Conservation (phyloP, 2,888 invertebrate species). For the Macrophya annulata region DNA sequence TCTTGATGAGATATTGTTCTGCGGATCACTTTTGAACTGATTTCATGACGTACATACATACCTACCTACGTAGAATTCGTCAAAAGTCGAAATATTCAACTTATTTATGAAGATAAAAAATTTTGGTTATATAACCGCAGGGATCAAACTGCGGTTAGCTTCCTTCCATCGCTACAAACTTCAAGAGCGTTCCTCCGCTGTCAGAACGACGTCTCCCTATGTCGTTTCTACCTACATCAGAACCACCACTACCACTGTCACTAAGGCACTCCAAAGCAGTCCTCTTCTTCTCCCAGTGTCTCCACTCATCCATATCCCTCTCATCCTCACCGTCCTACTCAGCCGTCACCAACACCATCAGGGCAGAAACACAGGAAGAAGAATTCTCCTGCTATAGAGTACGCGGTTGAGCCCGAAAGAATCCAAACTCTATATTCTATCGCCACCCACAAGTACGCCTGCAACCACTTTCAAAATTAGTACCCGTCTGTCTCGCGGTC, state of each 20-base stretch:
- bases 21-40: not conserved
- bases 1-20: slow-evolving; percentile 6
- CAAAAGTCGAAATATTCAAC: not conserved
- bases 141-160: slow-evolving; percentile 28
- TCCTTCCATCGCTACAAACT: slow-evolving; percentile 32
- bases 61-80: not conserved
- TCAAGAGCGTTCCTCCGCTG: slow-evolving; percentile 41
- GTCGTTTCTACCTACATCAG: slow-evolving; percentile 17
- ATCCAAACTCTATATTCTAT: slow-evolving; percentile 65
- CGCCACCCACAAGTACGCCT: slow-evolving; percentile 55
- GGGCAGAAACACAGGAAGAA: not conserved
- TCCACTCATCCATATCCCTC: slow-evolving; percentile 66
- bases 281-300: slow-evolving; percentile 63
- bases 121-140: not conserved
- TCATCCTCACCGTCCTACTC: slow-evolving; percentile 27
- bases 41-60: too few species aligned
- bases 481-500: slow-evolving; percentile 67
- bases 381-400: not conserved
- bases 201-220: slow-evolving; percentile 14
- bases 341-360: slow-evolving; percentile 4
- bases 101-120: not conserved
- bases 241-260: not conserved
- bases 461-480: slow-evolving; percentile 73
- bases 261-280: slow-evolving; percentile 45
- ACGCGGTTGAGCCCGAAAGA: slow-evolving; percentile 5